Conservation (phyloP, 2,113 vertebrate genomes). For the Loxodonta africana region DNA sequence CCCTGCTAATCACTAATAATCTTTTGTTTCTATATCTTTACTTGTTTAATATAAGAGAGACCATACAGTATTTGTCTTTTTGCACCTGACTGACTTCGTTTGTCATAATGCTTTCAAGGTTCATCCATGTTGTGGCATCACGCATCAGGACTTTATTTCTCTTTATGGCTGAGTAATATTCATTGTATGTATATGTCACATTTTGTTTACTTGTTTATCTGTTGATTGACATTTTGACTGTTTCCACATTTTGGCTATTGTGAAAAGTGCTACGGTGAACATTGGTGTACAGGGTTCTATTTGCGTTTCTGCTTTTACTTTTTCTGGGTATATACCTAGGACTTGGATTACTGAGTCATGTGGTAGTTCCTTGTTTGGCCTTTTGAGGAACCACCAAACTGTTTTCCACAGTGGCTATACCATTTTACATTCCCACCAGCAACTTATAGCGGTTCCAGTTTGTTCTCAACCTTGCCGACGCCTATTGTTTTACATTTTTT, state of each 20-base stretch:
- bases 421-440: neutral
- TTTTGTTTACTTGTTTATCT: neutral
- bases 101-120: neutral
- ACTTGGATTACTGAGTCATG: neutral
- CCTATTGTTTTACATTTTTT: neutral
- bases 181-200: neutral
- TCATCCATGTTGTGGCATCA: neutral
- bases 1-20: neutral
- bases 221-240: neutral
- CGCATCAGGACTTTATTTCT: neutral
- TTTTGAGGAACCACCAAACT: neutral
- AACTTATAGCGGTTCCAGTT: neutral
- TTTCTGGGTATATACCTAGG: neutral
- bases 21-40: neutral
- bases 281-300: neutral
- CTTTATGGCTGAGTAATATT: neutral
- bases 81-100: neutral
- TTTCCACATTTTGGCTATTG: neutral
- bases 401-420: neutral
- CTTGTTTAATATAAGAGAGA: neutral
- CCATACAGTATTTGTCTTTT: neutral
- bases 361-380: neutral
- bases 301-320: neutral
- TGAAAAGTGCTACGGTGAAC: neutral
- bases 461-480: neutral